phyloP scores from a whole-genome alignment of 2,888 invertebrate species.

The Mesorhabditis spiculigera region DNA sequence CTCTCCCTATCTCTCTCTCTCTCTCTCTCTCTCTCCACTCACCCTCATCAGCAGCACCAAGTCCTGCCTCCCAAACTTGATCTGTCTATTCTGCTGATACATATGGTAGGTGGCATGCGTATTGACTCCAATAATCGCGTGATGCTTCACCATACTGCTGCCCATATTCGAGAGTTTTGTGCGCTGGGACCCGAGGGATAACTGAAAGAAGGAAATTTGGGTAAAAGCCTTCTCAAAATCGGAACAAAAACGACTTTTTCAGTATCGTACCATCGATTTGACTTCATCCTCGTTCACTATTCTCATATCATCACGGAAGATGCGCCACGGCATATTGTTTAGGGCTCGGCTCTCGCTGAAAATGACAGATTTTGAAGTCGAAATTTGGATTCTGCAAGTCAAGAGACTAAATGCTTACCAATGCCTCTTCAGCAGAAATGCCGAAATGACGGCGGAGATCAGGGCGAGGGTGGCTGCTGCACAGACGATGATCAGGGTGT shows the following conservation, averaged over 20 bases:
- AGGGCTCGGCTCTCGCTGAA: constrained; percentile 29
- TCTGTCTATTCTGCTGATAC: constrained; percentile 27
- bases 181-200: constrained; percentile 27
- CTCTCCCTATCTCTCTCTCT: too few species aligned
- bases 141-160: constrained; percentile 33
- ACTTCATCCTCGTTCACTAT: constrained; percentile 36
- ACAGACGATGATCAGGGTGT: constrained; percentile 26
- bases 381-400: neutral
- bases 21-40: too few species aligned
- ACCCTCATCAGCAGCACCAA: constrained; percentile 33
- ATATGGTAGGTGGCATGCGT: constrained; percentile 34
- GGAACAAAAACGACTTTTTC: neutral
- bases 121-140: constrained; percentile 50
- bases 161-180: constrained; percentile 34
- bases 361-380: neutral
- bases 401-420: constrained; percentile 14
- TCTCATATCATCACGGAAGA: constrained; percentile 31
- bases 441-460: constrained; percentile 12
- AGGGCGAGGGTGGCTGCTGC: constrained; percentile 13
- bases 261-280: constrained; percentile 28
- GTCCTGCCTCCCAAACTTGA: constrained; percentile 30
- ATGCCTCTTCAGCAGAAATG: constrained; percentile 16
- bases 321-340: constrained; percentile 38
- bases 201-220: constrained; percentile 11
- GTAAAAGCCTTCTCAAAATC: neutral